Conservation (phyloP, 2,888 invertebrate species). For the Epistrophella euchroma region DNA sequence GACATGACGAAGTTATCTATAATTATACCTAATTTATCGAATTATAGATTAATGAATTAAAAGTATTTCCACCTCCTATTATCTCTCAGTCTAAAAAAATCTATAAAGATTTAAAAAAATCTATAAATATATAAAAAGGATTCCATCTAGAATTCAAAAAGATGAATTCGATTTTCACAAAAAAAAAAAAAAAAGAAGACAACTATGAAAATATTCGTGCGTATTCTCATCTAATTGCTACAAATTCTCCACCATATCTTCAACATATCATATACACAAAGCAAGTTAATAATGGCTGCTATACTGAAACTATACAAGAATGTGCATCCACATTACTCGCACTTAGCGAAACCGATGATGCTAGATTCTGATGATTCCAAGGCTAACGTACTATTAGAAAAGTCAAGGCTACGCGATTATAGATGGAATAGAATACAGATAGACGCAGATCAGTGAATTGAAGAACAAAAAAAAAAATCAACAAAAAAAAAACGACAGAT, state of each 20-base stretch:
- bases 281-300: background rate
- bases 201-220: background rate
- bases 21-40: too few relatives aligned
- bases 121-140: too few relatives aligned
- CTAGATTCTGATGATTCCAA: conserved; percentile 54
- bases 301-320: conserved; percentile 21
- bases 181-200: background rate
- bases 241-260: conserved; percentile 19
- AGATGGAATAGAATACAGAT: conserved; percentile 55
- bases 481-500: background rate
- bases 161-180: too few relatives aligned
- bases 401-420: conserved; percentile 70
- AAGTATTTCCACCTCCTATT: background rate
- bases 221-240: conserved; percentile 28
- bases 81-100: background rate
- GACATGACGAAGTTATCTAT: too few relatives aligned
- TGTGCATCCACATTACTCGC: conserved; percentile 58
- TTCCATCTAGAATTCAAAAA: background rate
- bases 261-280: background rate
- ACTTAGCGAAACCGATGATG: conserved; percentile 48
- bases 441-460: conserved; percentile 23
- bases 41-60: conserved; percentile 2
- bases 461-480: background rate
- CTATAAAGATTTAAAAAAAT: too few relatives aligned
- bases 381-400: conserved; percentile 75